Base-by-base conservation (phyloP, 2,113 vertebrate species). In the Haliaeetus leucogaster region DNA sequence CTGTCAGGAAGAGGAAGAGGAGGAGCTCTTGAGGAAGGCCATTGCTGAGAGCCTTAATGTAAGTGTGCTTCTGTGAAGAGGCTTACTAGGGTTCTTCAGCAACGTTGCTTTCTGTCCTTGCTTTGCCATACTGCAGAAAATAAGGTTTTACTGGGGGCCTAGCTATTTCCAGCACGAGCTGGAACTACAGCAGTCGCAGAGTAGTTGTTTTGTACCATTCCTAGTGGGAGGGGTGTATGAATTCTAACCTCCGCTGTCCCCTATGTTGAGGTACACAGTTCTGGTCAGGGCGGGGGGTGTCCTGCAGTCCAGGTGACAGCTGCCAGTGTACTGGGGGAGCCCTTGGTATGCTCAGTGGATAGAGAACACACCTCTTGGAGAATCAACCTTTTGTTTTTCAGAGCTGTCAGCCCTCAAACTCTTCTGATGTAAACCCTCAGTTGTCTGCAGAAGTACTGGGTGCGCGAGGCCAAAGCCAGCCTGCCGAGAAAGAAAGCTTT, bases 41-140 rank as follows among this genome's bases (percentile, higher is more conserved):
- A 99, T 99, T 76, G 98, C 98, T 34, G 98, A 99, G 97, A 99
- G 99, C 96, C 98, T 99, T 52, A 98, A 96, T 73, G 99, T 99
- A 98, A 98, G 98, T 98, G 94, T 9, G 62, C 96, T 91, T 79
- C 94, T 89, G 70, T 97, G 86, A 85, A 96, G 97, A 97, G 92
- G 78, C 89, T 97, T 90, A 80, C 82, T 83, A 89, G 93, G 63
- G 86, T 93, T 87, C 80, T 94, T 90, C 74, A 95, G 82, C 90
- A 93, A 2, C 4, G 0, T 23, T 42, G 16, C 73, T 90, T 82
- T 68, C 67, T 80, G 53, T 38, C 34, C 67, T 32, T 86, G 76
- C 52, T 80, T 76, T 77, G 30, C 77, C 42, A 74, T 6, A 1
- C 40, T 70, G 50, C 76, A 62, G 32, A 43, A 53, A 84, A 91